These are phyloP conservation scores for Vulpes lagopus DNA, from an alignment of 2,113 vertebrate species.

Conservation along the genomic window DNA sequence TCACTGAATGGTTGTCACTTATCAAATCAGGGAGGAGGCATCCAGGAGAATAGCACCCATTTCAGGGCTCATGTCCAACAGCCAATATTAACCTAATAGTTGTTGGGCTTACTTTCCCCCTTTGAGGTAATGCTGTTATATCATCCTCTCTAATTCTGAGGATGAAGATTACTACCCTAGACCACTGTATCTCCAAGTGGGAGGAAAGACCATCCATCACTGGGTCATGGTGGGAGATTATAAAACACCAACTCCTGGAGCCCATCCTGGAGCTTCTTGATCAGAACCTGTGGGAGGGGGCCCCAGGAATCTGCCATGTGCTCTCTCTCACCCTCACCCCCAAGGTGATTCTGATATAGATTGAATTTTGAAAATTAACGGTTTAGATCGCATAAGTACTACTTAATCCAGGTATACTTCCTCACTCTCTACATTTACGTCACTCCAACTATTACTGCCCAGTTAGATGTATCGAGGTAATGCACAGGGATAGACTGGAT, in stretches of 20 bases:
- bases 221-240: background rate
- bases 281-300: background rate
- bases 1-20: fast-evolving
- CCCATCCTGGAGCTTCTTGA: background rate
- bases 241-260: background rate
- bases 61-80: background rate
- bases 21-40: background rate
- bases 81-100: background rate
- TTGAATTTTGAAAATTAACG: background rate
- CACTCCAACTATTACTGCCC: background rate
- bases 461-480: background rate
- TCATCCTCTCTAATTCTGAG: background rate
- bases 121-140: background rate
- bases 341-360: background rate
- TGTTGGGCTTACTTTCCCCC: background rate
- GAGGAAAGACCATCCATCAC: background rate
- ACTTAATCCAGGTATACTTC: background rate
- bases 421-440: background rate
- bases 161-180: fast-evolving
- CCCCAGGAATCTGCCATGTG: background rate
- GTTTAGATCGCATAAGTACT: background rate
- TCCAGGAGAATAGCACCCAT: fast-evolving
- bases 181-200: too few species aligned
- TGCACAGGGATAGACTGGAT: background rate
- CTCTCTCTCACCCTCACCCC: fast-evolving